Base-by-base conservation (phyloP, 92 coral and sea anemone genomes). In the Phenganax marumi region DNA sequence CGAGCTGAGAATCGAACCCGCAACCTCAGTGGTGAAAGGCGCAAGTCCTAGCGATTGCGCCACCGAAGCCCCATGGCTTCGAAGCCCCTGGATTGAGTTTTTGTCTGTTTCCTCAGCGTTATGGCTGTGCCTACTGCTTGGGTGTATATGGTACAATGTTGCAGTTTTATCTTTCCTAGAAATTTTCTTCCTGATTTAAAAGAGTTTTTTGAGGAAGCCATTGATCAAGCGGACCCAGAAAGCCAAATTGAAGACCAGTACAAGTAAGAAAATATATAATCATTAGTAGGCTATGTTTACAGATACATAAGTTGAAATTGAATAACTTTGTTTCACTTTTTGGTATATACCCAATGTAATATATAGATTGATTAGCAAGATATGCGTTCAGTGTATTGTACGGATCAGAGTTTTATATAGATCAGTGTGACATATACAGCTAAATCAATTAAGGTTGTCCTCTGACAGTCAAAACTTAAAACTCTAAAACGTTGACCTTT, bases 211-310 rank as follows among this genome's bases (percentile, higher is more conserved):
- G 90, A 88, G 53, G 98, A 94, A 74, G 98, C 97, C 60, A 92
- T 94, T 14, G 98, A 94, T 48, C 98, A 94, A 80, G 91, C 98
- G 17, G 98, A 94, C 69, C 98, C 98, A 2, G 98, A 75, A 14
- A 97, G 91, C 11, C 93, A 92, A 93, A 93, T 94, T 11, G 98
- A 94, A 70, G 98, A 94, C 12, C 95, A 94, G 48, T 94, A 94
- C 86, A 94, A 94, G 97, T 93, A 77, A 81, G 93, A 69, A 23
- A 13, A 8, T 24, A 60, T 11, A 48, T 63, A 63, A 10, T 63
- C 26, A 12, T 39, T 18, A 11, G n/a, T 63, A 18, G 7, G 11
- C 21, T 12, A 18, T 39, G 43, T 5, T 1, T 5, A 5, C 5
- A 33, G 43, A 33, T 33, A 1, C 3, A 33, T 33, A 62, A 62